These are phyloP conservation scores for Tragelaphus imberbis DNA, from an alignment of 2,113 vertebrate genomes.

Conservation along the genomic window DNA sequence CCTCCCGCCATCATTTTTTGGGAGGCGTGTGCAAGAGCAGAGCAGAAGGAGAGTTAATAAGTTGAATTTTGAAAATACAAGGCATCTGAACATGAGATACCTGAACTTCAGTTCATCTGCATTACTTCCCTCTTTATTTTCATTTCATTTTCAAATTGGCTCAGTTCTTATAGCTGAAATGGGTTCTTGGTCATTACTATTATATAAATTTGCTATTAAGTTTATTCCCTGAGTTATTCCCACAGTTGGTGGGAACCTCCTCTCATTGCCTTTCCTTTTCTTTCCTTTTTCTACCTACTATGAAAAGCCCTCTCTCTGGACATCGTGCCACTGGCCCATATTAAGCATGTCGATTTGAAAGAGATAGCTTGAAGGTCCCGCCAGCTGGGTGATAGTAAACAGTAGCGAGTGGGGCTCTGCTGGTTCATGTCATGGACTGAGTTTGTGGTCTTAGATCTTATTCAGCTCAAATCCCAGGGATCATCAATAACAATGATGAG, in stretches of 20 bases:
- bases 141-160: neutral
- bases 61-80: slow-evolving; percentile 25
- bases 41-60: neutral
- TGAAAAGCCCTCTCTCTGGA: neutral
- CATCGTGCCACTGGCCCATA: neutral
- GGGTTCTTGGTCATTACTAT: neutral
- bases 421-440: slow-evolving; percentile 51
- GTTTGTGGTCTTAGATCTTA: slow-evolving; percentile 56
- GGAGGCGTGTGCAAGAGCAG: neutral
- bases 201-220: neutral
- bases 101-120: neutral
- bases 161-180: neutral
- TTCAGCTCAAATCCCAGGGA: slow-evolving; percentile 58
- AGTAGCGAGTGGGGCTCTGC: neutral
- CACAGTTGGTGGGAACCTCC: neutral
- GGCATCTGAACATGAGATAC: neutral
- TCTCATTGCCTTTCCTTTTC: neutral
- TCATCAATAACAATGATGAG: neutral
- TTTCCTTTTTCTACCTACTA: neutral
- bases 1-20: neutral
- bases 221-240: neutral
- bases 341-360: neutral
- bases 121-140: neutral
- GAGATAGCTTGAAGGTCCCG: neutral
- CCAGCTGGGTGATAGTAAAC: slow-evolving; percentile 19